phyloP scores from a whole-genome alignment of 1,140 invertebrate genomes.

The Saccostrea cuccullata region DNA sequence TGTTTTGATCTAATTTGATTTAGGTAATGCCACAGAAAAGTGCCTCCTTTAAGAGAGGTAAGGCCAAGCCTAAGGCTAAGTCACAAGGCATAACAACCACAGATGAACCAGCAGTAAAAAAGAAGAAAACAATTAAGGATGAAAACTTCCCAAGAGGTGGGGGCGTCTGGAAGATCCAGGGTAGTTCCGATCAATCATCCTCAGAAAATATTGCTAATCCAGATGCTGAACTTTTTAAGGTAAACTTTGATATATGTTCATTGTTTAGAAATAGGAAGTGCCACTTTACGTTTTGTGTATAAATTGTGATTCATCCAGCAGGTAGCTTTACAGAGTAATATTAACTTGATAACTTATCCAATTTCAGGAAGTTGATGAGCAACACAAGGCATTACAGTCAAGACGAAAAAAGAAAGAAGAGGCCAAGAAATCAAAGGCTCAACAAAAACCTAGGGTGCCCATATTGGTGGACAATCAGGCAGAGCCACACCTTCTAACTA shows the following conservation, averaged over 20 bases:
- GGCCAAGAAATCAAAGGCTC: background rate
- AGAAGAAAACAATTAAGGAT: conserved; percentile 41
- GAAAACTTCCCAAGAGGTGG: conserved; percentile 54
- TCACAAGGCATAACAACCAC: background rate
- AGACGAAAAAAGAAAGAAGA: background rate
- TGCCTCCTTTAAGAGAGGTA: background rate
- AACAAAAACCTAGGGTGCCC: background rate
- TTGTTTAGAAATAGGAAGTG: background rate
- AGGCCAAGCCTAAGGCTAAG: background rate
- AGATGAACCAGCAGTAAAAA: background rate
- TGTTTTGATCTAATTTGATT: background rate
- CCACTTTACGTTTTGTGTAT: background rate
- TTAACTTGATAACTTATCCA: background rate
- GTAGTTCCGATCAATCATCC: background rate
- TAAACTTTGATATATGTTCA: background rate
- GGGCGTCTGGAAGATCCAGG: conserved; percentile 1
- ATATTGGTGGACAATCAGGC: background rate
- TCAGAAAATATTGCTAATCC: background rate
- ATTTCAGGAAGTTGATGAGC: background rate
- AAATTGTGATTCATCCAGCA: background rate
- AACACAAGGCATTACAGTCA: conserved; percentile 11
- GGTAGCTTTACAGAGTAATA: background rate
- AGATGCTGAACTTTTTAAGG: conserved; percentile 39
- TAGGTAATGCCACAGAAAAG: conserved; percentile 11
- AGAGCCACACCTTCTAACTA: background rate